A percentile compares a stretch with the other conserved stretches of the same genome.
Evolutionary conservation across 2,888 invertebrate genomes (phyloP).

Genomic region (Pristionchus maxplancki): DNA sequence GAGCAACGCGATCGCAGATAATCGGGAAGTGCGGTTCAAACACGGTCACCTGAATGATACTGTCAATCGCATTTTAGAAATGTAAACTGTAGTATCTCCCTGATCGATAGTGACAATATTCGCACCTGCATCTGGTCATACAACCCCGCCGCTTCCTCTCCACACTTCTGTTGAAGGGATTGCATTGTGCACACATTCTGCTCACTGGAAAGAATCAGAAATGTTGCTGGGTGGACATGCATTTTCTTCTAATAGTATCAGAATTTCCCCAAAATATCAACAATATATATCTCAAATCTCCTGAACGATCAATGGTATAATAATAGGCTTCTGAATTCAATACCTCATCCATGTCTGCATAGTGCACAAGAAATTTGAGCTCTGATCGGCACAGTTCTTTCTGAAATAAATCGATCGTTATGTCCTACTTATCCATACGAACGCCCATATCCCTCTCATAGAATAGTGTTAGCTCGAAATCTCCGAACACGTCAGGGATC

Average conservation of each 20-base stretch:
- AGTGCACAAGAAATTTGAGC: constrained; percentile 72
- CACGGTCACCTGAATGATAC: constrained; percentile 67
- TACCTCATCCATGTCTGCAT: constrained; percentile 72
- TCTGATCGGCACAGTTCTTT: constrained; percentile 62
- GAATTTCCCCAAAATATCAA: too few species aligned
- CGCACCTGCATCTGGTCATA: constrained; percentile 59
- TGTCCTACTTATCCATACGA: neutral
- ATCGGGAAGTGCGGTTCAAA: constrained; percentile 75
- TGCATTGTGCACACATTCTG: constrained; percentile 74
- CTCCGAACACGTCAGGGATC: neutral
- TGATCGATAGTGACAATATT: too few species aligned
- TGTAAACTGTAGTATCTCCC: neutral
- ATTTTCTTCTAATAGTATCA: neutral
- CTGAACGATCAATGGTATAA: too few species aligned
- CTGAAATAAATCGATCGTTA: constrained; percentile 57
- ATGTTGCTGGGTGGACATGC: neutral
- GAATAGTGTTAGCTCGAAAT: neutral
- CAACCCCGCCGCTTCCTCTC: constrained; percentile 67
- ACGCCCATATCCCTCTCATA: neutral
- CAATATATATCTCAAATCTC: too few species aligned
- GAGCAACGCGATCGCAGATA: constrained; percentile 61
- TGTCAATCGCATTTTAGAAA: neutral
- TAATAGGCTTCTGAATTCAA: neutral
- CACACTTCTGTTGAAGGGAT: constrained; percentile 64
- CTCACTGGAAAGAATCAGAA: constrained; percentile 57